Evolutionary conservation across 2,888 invertebrate genomes (phyloP).

Genomic region (Monopis laevigella): DNA sequence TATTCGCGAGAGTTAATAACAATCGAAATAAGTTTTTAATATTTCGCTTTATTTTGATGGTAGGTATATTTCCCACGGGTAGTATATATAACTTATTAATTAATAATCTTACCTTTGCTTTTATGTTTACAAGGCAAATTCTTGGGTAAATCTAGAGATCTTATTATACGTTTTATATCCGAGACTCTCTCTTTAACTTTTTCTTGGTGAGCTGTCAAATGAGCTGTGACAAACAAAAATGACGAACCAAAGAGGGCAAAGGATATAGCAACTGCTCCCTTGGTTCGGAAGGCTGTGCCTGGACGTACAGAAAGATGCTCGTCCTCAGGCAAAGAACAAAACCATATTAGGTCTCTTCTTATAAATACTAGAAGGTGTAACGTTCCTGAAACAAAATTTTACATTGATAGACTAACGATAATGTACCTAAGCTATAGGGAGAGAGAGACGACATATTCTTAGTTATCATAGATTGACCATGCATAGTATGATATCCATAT

Average conservation of each 20-base stretch:
- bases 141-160: conserved; percentile 84
- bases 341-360: conserved; percentile 94
- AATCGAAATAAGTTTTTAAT: too few relatives aligned
- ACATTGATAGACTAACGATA: too few relatives aligned
- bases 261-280: conserved; percentile 94
- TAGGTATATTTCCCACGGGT: too few relatives aligned
- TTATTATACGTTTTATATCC: conserved; percentile 85
- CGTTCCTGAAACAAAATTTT: conserved; percentile 74
- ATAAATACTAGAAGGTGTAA: conserved; percentile 89
- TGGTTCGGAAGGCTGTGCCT: conserved; percentile 90
- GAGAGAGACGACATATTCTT: too few relatives aligned
- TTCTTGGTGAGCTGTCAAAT: conserved; percentile 92
- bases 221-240: conserved; percentile 94
- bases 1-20: too few relatives aligned
- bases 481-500: too few relatives aligned
- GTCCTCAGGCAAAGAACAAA: conserved; percentile 92
- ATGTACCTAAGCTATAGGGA: too few relatives aligned
- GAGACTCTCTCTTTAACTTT: conserved; percentile 86
- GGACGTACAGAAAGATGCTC: conserved; percentile 87
- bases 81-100: too few relatives aligned
- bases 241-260: conserved; percentile 95
- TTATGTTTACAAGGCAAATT: conserved; percentile 80
- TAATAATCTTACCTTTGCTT: conserved; percentile 71
- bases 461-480: too few relatives aligned
- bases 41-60: too few relatives aligned